Evolutionary conservation across 1,140 invertebrate genomes (phyloP).

Genomic region (Rhopalosiphum padi): DNA sequence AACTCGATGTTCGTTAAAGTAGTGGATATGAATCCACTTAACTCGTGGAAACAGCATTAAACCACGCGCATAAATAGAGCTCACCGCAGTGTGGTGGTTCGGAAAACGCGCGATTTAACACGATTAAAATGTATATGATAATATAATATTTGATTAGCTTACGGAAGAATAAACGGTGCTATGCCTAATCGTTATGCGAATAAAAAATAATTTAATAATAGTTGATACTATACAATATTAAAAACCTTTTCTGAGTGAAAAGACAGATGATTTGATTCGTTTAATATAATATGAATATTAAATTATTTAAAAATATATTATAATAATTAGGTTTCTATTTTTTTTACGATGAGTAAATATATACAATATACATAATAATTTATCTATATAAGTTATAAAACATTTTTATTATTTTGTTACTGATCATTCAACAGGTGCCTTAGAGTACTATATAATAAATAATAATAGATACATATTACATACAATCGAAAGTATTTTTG

Average conservation of each 20-base stretch:
- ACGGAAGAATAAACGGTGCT: not conserved
- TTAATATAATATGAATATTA: slow-evolving; percentile 10
- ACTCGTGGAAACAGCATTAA: not conserved
- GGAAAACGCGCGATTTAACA: too few species aligned
- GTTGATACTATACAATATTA: not conserved
- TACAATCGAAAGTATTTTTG: not conserved
- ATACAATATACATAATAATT: not conserved
- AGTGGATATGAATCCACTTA: not conserved
- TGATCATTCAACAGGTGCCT: not conserved
- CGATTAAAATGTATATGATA: too few species aligned
- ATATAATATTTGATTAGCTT: too few species aligned
- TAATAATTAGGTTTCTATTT: not conserved
- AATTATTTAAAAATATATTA: not conserved
- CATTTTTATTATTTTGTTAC: not conserved
- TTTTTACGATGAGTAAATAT: not conserved
- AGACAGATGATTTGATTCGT: not conserved
- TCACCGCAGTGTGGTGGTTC: not conserved
- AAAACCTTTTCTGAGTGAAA: not conserved
- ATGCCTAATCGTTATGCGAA: not conserved
- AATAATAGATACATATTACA: too few species aligned
- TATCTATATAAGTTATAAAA: not conserved
- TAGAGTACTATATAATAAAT: too few species aligned
- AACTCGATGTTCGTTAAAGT: not conserved
- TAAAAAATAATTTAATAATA: slow-evolving; percentile 1
- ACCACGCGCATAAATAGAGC: not conserved